Evolutionary conservation across 2,113 vertebrate genomes (phyloP).

Genomic region (Plestiodon gilberti): DNA sequence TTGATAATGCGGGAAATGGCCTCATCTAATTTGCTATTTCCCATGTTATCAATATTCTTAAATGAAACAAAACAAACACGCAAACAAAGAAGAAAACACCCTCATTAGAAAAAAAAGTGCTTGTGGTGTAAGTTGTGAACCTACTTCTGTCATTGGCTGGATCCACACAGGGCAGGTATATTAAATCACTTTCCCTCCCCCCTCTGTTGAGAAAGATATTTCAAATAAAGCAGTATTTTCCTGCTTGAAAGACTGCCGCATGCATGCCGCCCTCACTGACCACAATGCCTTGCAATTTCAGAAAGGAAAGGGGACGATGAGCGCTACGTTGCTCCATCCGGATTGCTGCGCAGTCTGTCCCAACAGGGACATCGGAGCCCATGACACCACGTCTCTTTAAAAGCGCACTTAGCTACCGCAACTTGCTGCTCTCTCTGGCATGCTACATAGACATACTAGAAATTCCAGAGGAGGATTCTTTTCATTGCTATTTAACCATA

Average conservation of each 20-base stretch:
- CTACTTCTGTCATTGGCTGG: not conserved
- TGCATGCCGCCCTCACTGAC: not conserved
- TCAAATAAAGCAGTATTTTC: not conserved
- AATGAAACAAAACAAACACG: too few relatives aligned
- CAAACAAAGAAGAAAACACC: too few relatives aligned
- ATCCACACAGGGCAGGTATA: not conserved
- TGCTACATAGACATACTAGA: not conserved
- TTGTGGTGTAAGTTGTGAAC: too few relatives aligned
- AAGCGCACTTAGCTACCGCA: not conserved
- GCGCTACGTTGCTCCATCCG: accelerated
- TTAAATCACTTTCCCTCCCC: not conserved
- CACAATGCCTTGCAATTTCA: not conserved
- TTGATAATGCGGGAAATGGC: too few relatives aligned
- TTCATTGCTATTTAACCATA: not conserved
- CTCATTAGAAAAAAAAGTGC: too few relatives aligned
- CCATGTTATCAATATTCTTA: too few relatives aligned
- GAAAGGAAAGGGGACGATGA: not conserved
- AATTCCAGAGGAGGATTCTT: not conserved
- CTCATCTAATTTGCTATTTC: too few relatives aligned
- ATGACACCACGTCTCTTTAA: not conserved
- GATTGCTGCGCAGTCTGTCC: not conserved
- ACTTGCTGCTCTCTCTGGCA: not conserved
- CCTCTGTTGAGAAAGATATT: not conserved
- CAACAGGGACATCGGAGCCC: not conserved
- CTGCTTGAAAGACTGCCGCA: not conserved